phyloP scores from a whole-genome alignment of 2,888 invertebrate species.

The Drymonia ruficornis region DNA sequence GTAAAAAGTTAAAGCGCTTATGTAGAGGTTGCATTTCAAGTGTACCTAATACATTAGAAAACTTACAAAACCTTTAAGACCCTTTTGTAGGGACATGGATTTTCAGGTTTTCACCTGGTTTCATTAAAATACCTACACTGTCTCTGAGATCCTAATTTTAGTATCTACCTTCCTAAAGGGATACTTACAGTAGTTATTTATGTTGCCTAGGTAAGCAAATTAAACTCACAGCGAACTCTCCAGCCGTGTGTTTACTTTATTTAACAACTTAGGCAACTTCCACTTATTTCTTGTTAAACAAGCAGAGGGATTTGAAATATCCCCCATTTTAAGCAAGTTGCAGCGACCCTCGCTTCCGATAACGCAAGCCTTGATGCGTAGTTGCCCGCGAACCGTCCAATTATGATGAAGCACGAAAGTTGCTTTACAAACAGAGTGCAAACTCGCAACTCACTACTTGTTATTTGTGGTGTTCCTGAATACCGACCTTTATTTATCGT shows the following conservation, averaged over 20 bases:
- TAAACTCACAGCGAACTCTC: too few relatives aligned
- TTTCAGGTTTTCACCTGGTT: too few relatives aligned
- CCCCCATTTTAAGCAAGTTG: neutral
- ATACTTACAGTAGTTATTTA: neutral
- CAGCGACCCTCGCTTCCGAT: neutral
- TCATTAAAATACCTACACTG: too few relatives aligned
- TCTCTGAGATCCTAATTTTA: too few relatives aligned
- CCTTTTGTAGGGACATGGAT: neutral
- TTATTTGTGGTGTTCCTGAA: neutral
- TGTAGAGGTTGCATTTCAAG: conserved; percentile 64
- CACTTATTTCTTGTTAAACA: neutral
- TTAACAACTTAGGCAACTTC: too few relatives aligned
- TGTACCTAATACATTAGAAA: conserved; percentile 64
- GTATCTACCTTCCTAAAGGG: too few relatives aligned
- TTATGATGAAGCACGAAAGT: conserved; percentile 5
- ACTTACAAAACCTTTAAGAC: conserved; percentile 53
- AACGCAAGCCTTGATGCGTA: neutral
- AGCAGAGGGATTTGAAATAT: neutral
- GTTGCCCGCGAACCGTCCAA: conserved; percentile 1
- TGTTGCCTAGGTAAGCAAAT: too few relatives aligned
- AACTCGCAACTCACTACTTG: neutral
- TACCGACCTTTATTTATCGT: neutral
- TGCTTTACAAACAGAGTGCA: neutral
- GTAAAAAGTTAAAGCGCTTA: conserved; percentile 72
- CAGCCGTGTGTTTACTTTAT: too few relatives aligned